Evolutionary conservation across 2,888 invertebrate species (phyloP).

Genomic region (Isoperla grammatica): DNA sequence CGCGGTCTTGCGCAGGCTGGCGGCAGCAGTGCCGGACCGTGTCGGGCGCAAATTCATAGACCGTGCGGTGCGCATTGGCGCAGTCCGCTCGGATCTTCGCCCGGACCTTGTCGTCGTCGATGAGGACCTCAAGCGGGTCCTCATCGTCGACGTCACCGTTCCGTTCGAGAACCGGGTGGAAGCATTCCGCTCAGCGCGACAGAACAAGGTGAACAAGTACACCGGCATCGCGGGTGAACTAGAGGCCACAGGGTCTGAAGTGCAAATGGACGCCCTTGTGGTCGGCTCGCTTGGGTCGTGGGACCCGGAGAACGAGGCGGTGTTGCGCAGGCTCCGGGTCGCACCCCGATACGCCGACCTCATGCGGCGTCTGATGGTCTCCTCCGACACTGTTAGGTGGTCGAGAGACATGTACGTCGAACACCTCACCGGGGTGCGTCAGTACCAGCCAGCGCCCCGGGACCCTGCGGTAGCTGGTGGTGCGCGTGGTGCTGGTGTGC

Average conservation of each 20-base stretch:
- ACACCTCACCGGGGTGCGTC: slow-evolving; percentile 35
- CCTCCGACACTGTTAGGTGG: slow-evolving; percentile 36
- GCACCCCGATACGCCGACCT: slow-evolving; percentile 29
- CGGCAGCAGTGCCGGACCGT: not conserved
- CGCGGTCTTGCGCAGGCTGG: slow-evolving; percentile 16
- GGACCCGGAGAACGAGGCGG: slow-evolving; percentile 35
- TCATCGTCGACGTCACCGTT: slow-evolving; percentile 37
- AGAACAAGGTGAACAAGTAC: slow-evolving; percentile 34
- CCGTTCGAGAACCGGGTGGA: slow-evolving; percentile 37
- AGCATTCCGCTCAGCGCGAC: slow-evolving; percentile 33
- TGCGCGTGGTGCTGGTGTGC: too few species aligned
- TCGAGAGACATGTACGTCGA: slow-evolving; percentile 38
- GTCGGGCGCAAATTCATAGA: not conserved
- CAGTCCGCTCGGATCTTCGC: slow-evolving; percentile 25
- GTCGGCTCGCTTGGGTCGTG: slow-evolving; percentile 38
- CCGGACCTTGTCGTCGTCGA: slow-evolving; percentile 34
- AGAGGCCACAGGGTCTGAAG: slow-evolving; percentile 23
- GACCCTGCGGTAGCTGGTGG: too few species aligned
- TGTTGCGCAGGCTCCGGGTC: slow-evolving; percentile 29
- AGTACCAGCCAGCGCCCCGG: too few species aligned
- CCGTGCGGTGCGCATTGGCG: slow-evolving; percentile 28
- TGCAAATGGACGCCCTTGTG: slow-evolving; percentile 34
- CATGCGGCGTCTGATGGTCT: slow-evolving; percentile 36
- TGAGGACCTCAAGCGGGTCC: slow-evolving; percentile 28
- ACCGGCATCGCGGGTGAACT: slow-evolving; percentile 31